phyloP scores from a whole-genome alignment of 2,113 vertebrate genomes.

The Tachuris rubrigastra region DNA sequence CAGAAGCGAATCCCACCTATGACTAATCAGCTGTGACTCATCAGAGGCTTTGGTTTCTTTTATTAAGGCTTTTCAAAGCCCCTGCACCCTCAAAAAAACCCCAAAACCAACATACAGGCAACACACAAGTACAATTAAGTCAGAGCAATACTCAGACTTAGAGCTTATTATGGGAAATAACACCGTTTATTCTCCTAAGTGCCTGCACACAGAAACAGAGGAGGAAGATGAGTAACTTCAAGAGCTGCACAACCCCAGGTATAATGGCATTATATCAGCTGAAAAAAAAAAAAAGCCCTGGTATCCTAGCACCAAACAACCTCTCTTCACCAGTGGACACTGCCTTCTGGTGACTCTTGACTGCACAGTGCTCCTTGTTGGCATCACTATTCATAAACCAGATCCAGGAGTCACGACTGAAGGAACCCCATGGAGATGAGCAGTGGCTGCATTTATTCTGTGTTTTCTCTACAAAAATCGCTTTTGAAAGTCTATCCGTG shows the following conservation, averaged over 20 bases:
- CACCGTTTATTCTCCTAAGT: slow-evolving; percentile 5
- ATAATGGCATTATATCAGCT: background rate
- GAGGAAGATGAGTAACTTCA: background rate
- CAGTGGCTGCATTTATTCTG: background rate
- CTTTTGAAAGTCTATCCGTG: background rate
- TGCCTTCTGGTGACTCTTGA: background rate
- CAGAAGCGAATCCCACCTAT: background rate
- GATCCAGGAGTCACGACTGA: background rate
- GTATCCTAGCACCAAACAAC: background rate
- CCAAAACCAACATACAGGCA: background rate
- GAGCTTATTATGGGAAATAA: background rate
- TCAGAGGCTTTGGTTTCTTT: background rate
- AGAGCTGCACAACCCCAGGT: background rate
- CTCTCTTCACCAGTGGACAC: background rate
- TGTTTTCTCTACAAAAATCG: background rate
- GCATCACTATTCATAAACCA: background rate
- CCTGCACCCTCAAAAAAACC: background rate
- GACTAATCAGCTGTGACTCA: slow-evolving; percentile 48
- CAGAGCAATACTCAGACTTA: background rate
- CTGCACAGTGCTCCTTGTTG: background rate
- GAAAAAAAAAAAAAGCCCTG: background rate
- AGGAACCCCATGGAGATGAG: background rate
- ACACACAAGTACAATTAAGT: background rate
- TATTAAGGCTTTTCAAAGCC: slow-evolving; percentile 28
- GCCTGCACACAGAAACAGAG: background rate